phyloP scores from a whole-genome alignment of 2,888 invertebrate species.

The Eurytoma californica region DNA sequence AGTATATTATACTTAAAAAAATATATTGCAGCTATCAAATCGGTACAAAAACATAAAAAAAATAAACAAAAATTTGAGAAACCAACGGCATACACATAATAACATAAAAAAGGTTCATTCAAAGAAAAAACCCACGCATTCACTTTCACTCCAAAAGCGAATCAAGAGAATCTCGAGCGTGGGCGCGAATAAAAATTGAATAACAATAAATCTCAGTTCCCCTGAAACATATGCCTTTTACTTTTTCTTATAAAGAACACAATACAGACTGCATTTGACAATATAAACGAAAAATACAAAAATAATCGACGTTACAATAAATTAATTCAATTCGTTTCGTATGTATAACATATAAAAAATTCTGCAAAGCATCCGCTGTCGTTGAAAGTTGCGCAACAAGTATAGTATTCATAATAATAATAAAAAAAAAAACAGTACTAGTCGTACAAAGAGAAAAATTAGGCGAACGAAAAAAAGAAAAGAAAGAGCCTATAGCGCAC shows the following conservation, averaged over 20 bases:
- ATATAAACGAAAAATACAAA: constrained; percentile 39
- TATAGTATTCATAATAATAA: neutral
- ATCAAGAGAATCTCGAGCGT: neutral
- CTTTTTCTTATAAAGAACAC: constrained; percentile 37
- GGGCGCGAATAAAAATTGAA: neutral
- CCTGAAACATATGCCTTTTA: constrained; percentile 39
- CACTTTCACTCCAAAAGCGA: too few species aligned
- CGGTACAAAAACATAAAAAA: too few species aligned
- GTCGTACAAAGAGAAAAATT: too few species aligned
- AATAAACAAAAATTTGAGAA: too few species aligned
- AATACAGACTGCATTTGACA: constrained; percentile 29
- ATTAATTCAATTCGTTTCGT: constrained; percentile 24
- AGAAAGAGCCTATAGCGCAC: neutral
- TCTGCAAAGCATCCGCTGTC: constrained; percentile 1
- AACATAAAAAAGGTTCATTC: too few species aligned
- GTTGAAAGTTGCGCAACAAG: neutral
- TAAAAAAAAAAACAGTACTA: too few species aligned
- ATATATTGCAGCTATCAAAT: too few species aligned
- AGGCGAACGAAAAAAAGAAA: too few species aligned
- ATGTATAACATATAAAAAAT: constrained; percentile 15
- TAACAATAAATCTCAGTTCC: constrained; percentile 6
- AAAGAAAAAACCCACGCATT: too few species aligned
- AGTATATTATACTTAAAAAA: too few species aligned
- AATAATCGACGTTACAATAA: constrained; percentile 35
- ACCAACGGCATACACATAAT: too few species aligned